Evolutionary conservation across 1,140 invertebrate genomes (phyloP), one percentile per base, ranked within the genome.

Genomic region (Pollicipes pollicipes): DNA sequence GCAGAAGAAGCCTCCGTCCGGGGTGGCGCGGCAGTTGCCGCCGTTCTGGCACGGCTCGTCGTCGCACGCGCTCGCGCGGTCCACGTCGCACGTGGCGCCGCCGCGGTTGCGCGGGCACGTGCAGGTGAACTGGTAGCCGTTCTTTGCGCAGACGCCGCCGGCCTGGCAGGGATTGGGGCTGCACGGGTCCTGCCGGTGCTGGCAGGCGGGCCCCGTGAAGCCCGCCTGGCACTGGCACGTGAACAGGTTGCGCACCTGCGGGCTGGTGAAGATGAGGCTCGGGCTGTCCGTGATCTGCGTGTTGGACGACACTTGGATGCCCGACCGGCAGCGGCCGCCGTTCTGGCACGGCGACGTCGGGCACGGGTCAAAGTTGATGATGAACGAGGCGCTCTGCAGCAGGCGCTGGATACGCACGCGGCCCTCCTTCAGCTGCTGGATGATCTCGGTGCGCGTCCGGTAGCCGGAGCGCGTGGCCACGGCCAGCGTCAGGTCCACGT

Each of bases 1-100:
- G 76, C 93, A 95, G 79, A 93, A 95, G 83, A 91, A 94, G 16
- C 88, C 89, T 29, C 87, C 88, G 67, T 88, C 88, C 76, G 91
- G 89, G 76, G 89, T 91, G 76, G 91, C 88, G 76, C 90, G 87
- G 74, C 93, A 95, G 1, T 90, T 90, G 21, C 92, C 92, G 21
- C 92, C 92, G 77, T 95, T 95, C 76, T 86, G 85, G 75, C 92
- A 96, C 3, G 91, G 90, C 77, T 88, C 91, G 63, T 84, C 87
- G 69, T 86, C 87, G 77, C 93, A 95, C 0, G 86, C 87, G 76
- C 91, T 89, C 37, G 89, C 89, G 75, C 87, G 84, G 77, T 92
- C 89, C 69, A 87, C 77, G 78, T 95, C 90, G 77, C 93, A 95
- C n/a, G 85, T 81, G 77, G 87, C 87, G 10, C 92, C 92, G 75